phyloP scores from a whole-genome alignment of 2,113 vertebrate genomes.

The Oreochromis spilurus region DNA sequence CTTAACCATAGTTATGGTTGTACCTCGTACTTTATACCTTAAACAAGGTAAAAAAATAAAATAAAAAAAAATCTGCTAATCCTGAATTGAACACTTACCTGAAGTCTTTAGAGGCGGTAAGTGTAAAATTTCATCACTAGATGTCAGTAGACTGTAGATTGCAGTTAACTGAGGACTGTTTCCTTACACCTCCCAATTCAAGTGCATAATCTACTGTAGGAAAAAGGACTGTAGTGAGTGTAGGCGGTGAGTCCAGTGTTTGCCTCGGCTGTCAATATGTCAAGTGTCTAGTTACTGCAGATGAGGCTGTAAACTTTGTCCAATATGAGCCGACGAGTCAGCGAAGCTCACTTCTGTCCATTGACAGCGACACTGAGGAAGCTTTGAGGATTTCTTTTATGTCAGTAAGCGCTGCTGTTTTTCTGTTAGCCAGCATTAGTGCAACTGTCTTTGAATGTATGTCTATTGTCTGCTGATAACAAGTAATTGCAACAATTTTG shows the following conservation, averaged over 20 bases:
- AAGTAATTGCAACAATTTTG: background rate
- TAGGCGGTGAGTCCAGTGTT: background rate
- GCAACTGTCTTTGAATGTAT: background rate
- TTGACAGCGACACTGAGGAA: background rate
- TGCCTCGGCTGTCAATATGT: background rate
- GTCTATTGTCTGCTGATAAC: background rate
- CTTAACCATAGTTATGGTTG: background rate
- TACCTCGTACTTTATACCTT: background rate
- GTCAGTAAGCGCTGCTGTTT: background rate
- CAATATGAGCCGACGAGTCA: background rate
- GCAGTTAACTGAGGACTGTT: background rate
- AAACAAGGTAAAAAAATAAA: background rate
- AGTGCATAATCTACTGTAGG: background rate
- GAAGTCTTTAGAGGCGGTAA: background rate
- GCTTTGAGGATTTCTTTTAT: background rate
- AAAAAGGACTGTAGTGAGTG: background rate
- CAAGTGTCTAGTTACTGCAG: background rate
- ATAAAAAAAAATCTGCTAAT: background rate
- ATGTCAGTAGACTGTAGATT: background rate
- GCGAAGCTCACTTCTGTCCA: background rate
- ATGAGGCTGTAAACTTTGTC: background rate
- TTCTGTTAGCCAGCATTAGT: background rate
- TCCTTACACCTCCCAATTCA: background rate
- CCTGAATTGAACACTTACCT: background rate
- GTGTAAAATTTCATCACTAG: background rate